A percentile compares a stretch with the other conserved stretches of the same genome.
Evolutionary conservation across 2,797 vertebrate genomes (phyloP).

Genomic region (Acridotheres tristis): DNA sequence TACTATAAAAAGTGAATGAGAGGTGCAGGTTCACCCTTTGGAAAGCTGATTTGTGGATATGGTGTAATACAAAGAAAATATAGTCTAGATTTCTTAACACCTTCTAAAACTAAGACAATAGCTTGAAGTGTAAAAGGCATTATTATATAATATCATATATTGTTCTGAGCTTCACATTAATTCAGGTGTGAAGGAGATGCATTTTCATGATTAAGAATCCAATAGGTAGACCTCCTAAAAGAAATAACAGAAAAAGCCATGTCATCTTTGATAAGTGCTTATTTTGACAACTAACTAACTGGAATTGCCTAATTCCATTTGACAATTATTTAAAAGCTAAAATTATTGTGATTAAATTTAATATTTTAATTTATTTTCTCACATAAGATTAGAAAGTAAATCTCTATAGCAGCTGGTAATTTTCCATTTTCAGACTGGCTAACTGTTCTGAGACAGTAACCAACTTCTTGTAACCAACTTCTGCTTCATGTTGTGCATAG

Average conservation of each 20-base stretch:
- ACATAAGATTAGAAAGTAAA: not conserved
- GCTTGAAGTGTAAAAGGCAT: not conserved
- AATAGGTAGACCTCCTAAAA: not conserved
- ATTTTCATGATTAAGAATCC: not conserved
- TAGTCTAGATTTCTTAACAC: not conserved
- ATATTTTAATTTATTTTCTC: not conserved
- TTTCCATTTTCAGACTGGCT: not conserved
- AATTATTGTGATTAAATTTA: not conserved
- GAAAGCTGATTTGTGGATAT: not conserved
- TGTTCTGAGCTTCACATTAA: not conserved
- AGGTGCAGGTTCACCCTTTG: not conserved
- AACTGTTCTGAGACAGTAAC: not conserved
- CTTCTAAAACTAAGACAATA: not conserved
- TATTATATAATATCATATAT: not conserved
- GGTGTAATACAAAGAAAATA: not conserved
- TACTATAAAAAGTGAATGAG: not conserved
- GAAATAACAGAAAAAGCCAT: not conserved
- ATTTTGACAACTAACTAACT: not conserved
- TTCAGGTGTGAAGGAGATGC: not conserved
- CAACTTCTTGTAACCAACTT: fast-evolving
- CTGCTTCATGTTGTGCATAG: not conserved
- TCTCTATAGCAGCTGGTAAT: not conserved
- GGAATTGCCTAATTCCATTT: not conserved
- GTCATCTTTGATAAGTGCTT: not conserved
- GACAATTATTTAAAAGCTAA: not conserved